Base-by-base conservation (phyloP, 2,113 vertebrate species). In the Bujurquina vittata region DNA sequence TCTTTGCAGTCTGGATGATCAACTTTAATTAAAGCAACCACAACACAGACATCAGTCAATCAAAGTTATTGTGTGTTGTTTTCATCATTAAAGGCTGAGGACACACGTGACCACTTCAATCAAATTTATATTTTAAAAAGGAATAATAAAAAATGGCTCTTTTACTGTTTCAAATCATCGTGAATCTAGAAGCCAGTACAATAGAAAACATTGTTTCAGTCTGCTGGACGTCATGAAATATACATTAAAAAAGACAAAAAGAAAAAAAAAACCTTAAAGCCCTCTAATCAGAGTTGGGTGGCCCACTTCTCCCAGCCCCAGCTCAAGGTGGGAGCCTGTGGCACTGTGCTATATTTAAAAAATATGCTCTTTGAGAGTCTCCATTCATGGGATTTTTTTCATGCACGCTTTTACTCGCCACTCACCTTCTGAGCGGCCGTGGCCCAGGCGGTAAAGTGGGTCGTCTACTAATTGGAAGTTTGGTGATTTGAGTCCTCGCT, bases 1-100 rank as follows among this genome's bases (percentile, higher is more conserved):
- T 81, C 58, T 89, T 81, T 72, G 63, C 57, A 46, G 52, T 52
- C 29, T 81, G 26, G 77, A 79, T 7, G 40, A 40, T 26, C 61
- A 62, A 59, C 79, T 89, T 87, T 85, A 40, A 90, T 81, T 55
- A 84, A 88, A 79, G 35, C 15, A 11, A 74, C 35, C 6, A 11
- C 4, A 18, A 2, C 67, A 56, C 7, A 26, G 65, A 59, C 40
- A 54, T 49, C 56, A 55, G 46, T n/a, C 61, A 73, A 60, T 69
- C 18, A 77, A 59, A 86, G 62, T 20, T 26, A 65, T 29, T 79
- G 12, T 29, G 29, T 33, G 58, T 14, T n/a, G 54, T 8, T 56
- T 31, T 67, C 33, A 67, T 56, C 14, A 52, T 35, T 37, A 37
- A 37, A 37, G 35, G 35, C 9, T 37, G 35, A 37, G 35, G 8